Evolutionary conservation across 1,140 invertebrate species (phyloP), one percentile per base, ranked within the genome.

Genomic region (Gryon sp.): DNA sequence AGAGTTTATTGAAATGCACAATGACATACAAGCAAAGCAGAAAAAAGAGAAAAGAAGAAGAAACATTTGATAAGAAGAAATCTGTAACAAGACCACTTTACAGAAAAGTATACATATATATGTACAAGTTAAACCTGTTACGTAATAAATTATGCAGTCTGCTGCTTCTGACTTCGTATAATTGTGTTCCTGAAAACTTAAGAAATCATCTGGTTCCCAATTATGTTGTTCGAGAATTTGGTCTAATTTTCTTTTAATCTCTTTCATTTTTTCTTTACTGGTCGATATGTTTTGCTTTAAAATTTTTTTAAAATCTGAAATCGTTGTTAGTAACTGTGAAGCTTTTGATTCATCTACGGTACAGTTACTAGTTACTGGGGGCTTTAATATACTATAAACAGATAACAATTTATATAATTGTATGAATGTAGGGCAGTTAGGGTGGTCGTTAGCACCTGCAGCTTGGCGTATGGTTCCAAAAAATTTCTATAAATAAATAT

Each of bases 91-190:
- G n/a, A n/a, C n/a, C n/a, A n/a, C n/a, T n/a, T n/a, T n/a, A n/a
- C n/a, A n/a, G n/a, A n/a, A n/a, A n/a, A n/a, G n/a, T n/a, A n/a
- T n/a, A n/a, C n/a, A n/a, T n/a, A n/a, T n/a, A n/a, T n/a, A n/a
- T n/a, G n/a, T n/a, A n/a, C n/a, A n/a, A n/a, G n/a, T n/a, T n/a
- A 32, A 73, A 73, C 70, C 78, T 66, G 76, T 80, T 0, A 68
- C 34, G 18, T 80, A 80, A 28, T 78, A 78, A 19, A 78, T 80
- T 4, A 80, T 74, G 24, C 73, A 76, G 46, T 76, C 63, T 4
- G 74, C 1, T 11, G 52, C 28, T 18, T 28, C 22, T 14, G 50
- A 18, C 1, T 18, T 20, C 24, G 18, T 4, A 40, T 79, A 79
- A 52, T 79, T 32, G 30, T 72, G 63, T 0, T 68, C 75, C 12